A percentile compares a stretch with the other conserved stretches of the same genome.
Evolutionary conservation across 2,113 vertebrate genomes (phyloP).

Genomic region (Antechinus stuartii): DNA sequence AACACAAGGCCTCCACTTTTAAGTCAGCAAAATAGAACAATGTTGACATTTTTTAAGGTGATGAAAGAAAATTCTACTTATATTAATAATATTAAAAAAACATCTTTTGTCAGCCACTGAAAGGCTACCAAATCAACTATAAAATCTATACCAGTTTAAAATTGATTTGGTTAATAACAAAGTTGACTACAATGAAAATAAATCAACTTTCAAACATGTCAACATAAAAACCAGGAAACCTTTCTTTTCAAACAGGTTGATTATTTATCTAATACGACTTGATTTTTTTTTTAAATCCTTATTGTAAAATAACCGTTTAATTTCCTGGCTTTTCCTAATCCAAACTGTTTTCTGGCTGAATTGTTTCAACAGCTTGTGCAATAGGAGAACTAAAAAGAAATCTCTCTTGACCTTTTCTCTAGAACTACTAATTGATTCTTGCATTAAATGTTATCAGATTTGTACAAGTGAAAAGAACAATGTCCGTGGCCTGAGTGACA

Average conservation of each 20-base stretch:
- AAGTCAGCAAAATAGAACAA: not conserved
- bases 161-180: slow-evolving; percentile 30
- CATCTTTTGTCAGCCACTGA: slow-evolving; percentile 10
- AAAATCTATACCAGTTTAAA: slow-evolving; percentile 21
- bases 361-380: slow-evolving; percentile 67
- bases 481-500: slow-evolving; percentile 67
- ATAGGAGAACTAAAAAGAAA: slow-evolving; percentile 66
- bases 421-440: slow-evolving; percentile 74
- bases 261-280: slow-evolving; percentile 43
- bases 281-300: slow-evolving; percentile 43
- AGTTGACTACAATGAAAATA: slow-evolving; percentile 44
- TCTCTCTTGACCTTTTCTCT: slow-evolving; percentile 76
- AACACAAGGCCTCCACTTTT: not conserved
- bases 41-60: slow-evolving; percentile 9
- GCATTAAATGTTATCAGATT: slow-evolving; percentile 77
- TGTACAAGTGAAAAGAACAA: slow-evolving; percentile 77
- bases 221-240: not conserved
- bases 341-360: slow-evolving; percentile 67
- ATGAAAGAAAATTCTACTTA: slow-evolving; percentile 40
- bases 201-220: slow-evolving; percentile 35
- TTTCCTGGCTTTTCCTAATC: slow-evolving; percentile 57
- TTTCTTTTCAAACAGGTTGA: slow-evolving; percentile 31
- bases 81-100: slow-evolving; percentile 32
- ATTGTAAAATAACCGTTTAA: slow-evolving; percentile 65
- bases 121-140: not conserved